phyloP scores from a whole-genome alignment of 2,797 vertebrate species.

The Balearica regulorum region DNA sequence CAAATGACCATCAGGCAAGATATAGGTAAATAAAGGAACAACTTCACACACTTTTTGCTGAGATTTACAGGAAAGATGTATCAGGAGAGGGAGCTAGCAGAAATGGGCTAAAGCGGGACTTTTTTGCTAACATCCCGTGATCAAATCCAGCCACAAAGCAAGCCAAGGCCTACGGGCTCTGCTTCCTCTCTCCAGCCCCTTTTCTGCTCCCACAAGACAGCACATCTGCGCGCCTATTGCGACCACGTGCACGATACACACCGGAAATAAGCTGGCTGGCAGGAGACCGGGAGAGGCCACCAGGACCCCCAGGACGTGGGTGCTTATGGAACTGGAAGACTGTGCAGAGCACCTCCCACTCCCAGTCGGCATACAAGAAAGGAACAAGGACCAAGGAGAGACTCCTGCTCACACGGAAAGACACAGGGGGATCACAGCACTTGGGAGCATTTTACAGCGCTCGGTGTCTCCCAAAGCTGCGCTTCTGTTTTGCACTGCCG shows the following conservation, averaged over 20 bases:
- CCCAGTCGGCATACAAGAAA: not conserved
- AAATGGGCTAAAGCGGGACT: not conserved
- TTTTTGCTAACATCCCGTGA: not conserved
- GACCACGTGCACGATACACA: accelerated
- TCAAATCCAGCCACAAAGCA: not conserved
- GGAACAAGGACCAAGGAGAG: not conserved
- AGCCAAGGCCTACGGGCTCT: not conserved
- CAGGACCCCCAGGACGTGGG: accelerated
- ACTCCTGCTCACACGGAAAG: accelerated
- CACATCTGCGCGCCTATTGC: not conserved
- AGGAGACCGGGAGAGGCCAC: not conserved
- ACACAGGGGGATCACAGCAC: not conserved
- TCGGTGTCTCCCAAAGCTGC: not conserved
- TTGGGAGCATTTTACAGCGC: not conserved
- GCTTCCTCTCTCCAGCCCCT: not conserved
- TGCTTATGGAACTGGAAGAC: not conserved
- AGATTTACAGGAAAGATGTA: not conserved
- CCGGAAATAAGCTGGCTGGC: not conserved
- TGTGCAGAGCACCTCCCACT: accelerated
- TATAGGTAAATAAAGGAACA: not conserved
- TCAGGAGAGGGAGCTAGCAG: not conserved
- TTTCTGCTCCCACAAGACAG: not conserved
- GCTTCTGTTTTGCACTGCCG: not conserved
- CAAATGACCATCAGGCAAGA: not conserved
- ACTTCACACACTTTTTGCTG: not conserved